phyloP scores from a whole-genome alignment of 2,797 vertebrate genomes.

The Triplophysa yarkandensis region DNA sequence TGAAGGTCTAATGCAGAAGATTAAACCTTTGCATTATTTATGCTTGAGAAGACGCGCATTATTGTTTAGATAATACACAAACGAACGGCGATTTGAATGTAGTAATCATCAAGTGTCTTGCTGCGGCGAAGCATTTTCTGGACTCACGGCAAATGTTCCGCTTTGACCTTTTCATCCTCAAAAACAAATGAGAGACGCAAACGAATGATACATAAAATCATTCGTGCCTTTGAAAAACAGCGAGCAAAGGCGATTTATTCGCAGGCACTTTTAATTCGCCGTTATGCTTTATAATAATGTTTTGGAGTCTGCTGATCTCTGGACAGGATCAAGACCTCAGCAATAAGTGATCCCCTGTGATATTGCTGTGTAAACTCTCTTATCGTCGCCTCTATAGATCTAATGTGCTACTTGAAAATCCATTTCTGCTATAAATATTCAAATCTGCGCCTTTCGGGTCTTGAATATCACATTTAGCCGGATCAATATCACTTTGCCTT shows the following conservation, averaged over 20 bases:
- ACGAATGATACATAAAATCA: neutral
- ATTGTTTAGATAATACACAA: constrained; percentile 19
- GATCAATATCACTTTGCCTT: constrained; percentile 59
- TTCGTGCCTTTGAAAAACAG: constrained; percentile 19
- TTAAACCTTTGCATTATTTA: constrained; percentile 24
- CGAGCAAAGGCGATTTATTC: constrained; percentile 17
- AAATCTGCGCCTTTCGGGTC: constrained; percentile 53
- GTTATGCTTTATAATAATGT: constrained; percentile 33
- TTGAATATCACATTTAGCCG: constrained; percentile 55
- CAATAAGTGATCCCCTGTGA: constrained; percentile 48
- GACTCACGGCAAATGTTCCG: neutral
- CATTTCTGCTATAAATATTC: constrained; percentile 56
- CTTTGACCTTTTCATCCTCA: constrained; percentile 33
- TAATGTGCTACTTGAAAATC: constrained; percentile 57
- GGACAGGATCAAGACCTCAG: constrained; percentile 40
- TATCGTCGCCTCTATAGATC: constrained; percentile 52
- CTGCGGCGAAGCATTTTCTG: neutral
- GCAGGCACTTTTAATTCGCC: constrained; percentile 23
- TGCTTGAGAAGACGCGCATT: constrained; percentile 6
- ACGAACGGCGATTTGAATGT: constrained; percentile 6
- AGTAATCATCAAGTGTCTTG: neutral
- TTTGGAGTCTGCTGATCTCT: constrained; percentile 36
- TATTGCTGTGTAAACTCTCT: constrained; percentile 54
- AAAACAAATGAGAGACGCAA: constrained; percentile 19
- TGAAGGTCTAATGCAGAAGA: constrained; percentile 46